Conservation (phyloP, 1,140 invertebrate species). For the Papilio machaon region DNA sequence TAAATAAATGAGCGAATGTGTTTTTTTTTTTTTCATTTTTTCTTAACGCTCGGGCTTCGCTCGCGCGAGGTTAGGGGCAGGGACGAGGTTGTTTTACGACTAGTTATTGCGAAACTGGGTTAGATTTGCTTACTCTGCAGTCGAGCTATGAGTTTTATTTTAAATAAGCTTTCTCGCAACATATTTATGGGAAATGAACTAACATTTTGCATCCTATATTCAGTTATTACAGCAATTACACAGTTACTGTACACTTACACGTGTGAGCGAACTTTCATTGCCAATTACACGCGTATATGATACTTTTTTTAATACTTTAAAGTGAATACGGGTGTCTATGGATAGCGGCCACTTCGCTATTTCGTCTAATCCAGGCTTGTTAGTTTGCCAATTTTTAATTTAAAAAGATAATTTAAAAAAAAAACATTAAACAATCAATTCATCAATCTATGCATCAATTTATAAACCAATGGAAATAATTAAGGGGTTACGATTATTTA, state of each 20-base stretch:
- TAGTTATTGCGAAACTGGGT: constrained; percentile 54
- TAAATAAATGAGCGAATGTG: constrained; percentile 75
- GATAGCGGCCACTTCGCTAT: too few relatives aligned
- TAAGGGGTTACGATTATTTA: background rate
- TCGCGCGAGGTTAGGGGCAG: constrained; percentile 43
- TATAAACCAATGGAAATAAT: background rate
- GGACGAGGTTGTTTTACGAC: constrained; percentile 55
- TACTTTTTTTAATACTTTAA: too few relatives aligned
- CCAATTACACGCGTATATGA: background rate
- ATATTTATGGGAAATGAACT: constrained; percentile 19
- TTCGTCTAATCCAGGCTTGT: too few relatives aligned
- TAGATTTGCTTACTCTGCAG: constrained; percentile 52
- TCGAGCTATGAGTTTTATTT: constrained; percentile 40
- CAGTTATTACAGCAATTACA: constrained; percentile 1
- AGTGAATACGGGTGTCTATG: too few relatives aligned
- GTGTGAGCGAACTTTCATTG: background rate
- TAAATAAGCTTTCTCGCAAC: constrained; percentile 36
- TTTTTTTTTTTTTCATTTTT: constrained; percentile 59
- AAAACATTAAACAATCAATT: too few relatives aligned
- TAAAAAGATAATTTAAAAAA: too few relatives aligned
- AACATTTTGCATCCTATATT: constrained; percentile 13
- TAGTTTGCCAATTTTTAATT: too few relatives aligned
- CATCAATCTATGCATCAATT: too few relatives aligned
- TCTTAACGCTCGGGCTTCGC: constrained; percentile 48
- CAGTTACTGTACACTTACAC: background rate